Conservation (phyloP, 2,888 invertebrate species). For the Strigamia maritima region DNA sequence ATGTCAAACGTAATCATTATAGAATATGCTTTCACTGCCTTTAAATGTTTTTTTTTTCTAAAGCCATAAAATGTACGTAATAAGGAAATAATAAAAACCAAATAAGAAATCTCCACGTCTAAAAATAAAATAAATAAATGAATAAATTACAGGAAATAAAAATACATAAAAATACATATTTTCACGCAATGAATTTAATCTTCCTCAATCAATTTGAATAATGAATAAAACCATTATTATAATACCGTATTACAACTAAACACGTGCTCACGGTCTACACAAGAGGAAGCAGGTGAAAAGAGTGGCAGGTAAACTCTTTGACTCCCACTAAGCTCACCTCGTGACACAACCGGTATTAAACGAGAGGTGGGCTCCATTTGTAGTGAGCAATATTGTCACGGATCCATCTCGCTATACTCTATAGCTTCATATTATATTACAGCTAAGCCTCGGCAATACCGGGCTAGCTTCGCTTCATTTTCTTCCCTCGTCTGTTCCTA, state of each 20-base stretch:
- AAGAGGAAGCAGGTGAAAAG: not conserved
- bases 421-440: slow-evolving; percentile 30
- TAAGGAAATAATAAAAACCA: too few relatives aligned
- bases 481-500: slow-evolving; percentile 16
- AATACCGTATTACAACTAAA: not conserved
- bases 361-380: slow-evolving; percentile 30
- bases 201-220: not conserved
- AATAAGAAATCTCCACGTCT: not conserved
- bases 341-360: slow-evolving; percentile 25
- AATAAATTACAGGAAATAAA: not conserved
- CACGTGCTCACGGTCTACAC: not conserved
- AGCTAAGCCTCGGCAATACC: slow-evolving; percentile 31
- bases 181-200: not conserved
- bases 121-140: not conserved
- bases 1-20: not conserved
- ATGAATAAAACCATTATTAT: not conserved
- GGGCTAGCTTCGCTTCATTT: slow-evolving; percentile 34
- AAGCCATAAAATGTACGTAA: too few relatives aligned
- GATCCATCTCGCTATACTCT: slow-evolving; percentile 27
- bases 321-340: slow-evolving; percentile 30
- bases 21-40: not conserved
- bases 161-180: not conserved
- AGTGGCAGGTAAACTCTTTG: slow-evolving; percentile 13
- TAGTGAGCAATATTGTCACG: slow-evolving; percentile 34
- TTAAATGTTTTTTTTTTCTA: too few relatives aligned